Percentiles rank a stretch among this genome's conserved stretches.
phyloP scores from a whole-genome alignment of 2,888 invertebrate genomes.

The Sinelater perroti region DNA sequence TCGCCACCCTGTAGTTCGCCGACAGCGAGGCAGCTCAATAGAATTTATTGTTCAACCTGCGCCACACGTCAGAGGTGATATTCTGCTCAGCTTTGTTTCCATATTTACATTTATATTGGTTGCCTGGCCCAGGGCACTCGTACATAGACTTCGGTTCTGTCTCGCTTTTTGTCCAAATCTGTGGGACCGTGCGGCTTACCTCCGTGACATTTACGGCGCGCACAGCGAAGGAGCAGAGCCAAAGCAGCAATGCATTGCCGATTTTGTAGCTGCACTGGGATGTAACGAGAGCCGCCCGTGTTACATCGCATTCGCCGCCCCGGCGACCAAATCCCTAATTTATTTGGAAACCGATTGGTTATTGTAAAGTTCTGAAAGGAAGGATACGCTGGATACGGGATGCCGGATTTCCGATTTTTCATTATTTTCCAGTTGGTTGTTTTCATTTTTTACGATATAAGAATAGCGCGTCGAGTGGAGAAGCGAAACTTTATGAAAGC shows the following conservation, averaged over 20 bases:
- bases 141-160: constrained; percentile 28
- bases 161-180: constrained; percentile 27
- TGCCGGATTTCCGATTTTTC: not conserved
- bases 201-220: constrained; percentile 21
- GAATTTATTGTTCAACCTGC: constrained; percentile 24
- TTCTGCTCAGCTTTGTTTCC: constrained; percentile 28
- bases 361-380: constrained; percentile 6
- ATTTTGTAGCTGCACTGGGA: constrained; percentile 8
- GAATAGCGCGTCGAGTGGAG: no score
- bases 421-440: no score
- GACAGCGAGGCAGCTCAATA: constrained; percentile 17
- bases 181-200: constrained; percentile 21
- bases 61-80: constrained; percentile 25
- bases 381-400: constrained; percentile 3
- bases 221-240: constrained; percentile 4
- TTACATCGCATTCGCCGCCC: constrained; percentile 3
- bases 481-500: no score
- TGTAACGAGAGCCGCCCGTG: constrained; percentile 8
- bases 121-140: constrained; percentile 22
- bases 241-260: constrained; percentile 10
- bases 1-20: constrained; percentile 11
- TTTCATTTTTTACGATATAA: no score
- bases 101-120: constrained; percentile 35
- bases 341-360: not conserved
- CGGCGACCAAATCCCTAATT: constrained; percentile 6